Conservation (phyloP, 1,140 invertebrate genomes). For the Acyrthosiphon pisum region DNA sequence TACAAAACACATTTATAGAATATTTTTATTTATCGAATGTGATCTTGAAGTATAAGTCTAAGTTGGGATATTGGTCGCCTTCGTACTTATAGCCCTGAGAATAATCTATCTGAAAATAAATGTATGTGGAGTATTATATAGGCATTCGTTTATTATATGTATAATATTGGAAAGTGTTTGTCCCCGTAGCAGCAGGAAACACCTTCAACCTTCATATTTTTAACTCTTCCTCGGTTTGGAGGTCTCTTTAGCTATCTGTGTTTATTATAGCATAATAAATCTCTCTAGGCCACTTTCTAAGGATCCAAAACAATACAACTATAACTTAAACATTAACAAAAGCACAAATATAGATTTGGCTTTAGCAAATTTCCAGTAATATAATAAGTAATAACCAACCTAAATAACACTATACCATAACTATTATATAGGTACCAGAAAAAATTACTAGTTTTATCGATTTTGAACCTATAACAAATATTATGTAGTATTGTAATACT, state of each 20-base stretch:
- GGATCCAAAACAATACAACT: slow-evolving; percentile 28
- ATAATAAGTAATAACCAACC: background rate
- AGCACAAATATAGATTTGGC: background rate
- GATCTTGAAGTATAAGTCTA: background rate
- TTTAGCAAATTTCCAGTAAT: background rate
- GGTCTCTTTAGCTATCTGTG: slow-evolving; percentile 45
- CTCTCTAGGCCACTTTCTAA: slow-evolving; percentile 51
- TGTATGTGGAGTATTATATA: slow-evolving; percentile 27
- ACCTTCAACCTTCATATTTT: slow-evolving; percentile 55
- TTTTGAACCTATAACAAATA: slow-evolving; percentile 17
- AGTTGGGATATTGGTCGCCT: slow-evolving; percentile 20
- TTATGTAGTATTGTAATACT: background rate
- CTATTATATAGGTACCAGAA: background rate
- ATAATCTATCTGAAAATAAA: slow-evolving; percentile 43
- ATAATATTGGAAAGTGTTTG: slow-evolving; percentile 51
- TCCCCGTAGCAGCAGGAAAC: slow-evolving; percentile 54
- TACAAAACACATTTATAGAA: background rate
- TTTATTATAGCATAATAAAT: slow-evolving; percentile 43
- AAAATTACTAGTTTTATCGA: slow-evolving; percentile 25
- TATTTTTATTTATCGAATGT: slow-evolving; percentile 5
- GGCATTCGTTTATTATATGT: background rate
- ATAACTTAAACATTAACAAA: slow-evolving; percentile 20
- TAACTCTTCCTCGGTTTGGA: slow-evolving; percentile 53
- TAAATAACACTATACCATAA: background rate
- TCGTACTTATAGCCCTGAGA: slow-evolving; percentile 51